phyloP scores from a whole-genome alignment of 2,888 invertebrate species.

The Oscheius sp. region DNA sequence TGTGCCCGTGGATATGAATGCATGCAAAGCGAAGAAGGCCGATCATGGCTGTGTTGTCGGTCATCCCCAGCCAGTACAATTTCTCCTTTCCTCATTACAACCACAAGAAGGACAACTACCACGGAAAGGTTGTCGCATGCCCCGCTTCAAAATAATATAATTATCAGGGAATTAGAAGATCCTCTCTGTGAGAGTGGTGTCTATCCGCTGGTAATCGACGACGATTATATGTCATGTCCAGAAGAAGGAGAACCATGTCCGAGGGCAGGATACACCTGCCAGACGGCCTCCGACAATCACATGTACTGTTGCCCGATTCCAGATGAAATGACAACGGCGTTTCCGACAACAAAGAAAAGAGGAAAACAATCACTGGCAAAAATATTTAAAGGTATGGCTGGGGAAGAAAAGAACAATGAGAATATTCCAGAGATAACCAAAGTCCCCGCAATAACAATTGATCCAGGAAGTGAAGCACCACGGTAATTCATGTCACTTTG shows the following conservation, averaged over 20 bases:
- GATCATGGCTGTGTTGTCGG: slow-evolving; percentile 19
- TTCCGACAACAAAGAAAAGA: background rate
- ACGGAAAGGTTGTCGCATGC: background rate
- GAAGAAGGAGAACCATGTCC: slow-evolving; percentile 50
- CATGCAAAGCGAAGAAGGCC: slow-evolving; percentile 33
- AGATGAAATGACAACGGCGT: slow-evolving; percentile 4
- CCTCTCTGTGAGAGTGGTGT: slow-evolving; percentile 44
- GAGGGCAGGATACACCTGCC: slow-evolving; percentile 50
- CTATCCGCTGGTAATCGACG: slow-evolving; percentile 40
- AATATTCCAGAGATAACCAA: slow-evolving; percentile 10
- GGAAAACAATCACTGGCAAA: slow-evolving; percentile 24
- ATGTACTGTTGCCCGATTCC: slow-evolving; percentile 36
- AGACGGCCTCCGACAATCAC: slow-evolving; percentile 19
- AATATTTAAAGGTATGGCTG: slow-evolving; percentile 19
- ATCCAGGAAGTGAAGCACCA: slow-evolving; percentile 18
- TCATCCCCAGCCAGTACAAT: background rate
- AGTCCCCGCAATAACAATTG: slow-evolving; percentile 1
- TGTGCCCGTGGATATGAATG: slow-evolving; percentile 29
- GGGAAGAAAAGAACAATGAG: background rate
- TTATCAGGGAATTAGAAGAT: slow-evolving; percentile 7
- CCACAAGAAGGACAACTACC: slow-evolving; percentile 5
- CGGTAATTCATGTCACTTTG: background rate
- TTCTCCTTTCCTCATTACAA: background rate
- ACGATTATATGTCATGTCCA: slow-evolving; percentile 45
- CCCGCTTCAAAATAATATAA: background rate